phyloP scores from a whole-genome alignment of 2,113 vertebrate species.

The Lophochroa leadbeateri region DNA sequence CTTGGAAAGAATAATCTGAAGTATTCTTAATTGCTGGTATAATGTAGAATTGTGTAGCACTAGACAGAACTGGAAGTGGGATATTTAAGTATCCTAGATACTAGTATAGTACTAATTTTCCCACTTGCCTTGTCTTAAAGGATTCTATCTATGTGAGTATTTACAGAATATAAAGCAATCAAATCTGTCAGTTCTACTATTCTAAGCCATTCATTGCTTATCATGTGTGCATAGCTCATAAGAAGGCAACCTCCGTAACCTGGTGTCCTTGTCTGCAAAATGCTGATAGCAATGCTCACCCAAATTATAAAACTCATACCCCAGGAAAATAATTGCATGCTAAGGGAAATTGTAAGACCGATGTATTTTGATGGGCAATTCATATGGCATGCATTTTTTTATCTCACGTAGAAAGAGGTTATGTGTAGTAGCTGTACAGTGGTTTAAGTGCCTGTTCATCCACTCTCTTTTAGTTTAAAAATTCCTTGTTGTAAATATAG shows the following conservation, averaged over 20 bases:
- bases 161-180: not conserved
- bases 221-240: not conserved
- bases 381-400: not conserved
- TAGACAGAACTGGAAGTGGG: not conserved
- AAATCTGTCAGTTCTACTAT: not conserved
- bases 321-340: not conserved
- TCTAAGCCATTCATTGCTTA: not conserved
- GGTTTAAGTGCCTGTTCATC: not conserved
- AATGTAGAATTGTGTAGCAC: not conserved
- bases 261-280: constrained; percentile 6
- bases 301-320: not conserved
- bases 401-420: not conserved
- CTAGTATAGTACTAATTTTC: not conserved
- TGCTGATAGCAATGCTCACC: not conserved
- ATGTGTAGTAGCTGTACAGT: not conserved
- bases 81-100: not conserved
- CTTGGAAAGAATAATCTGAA: not conserved
- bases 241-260: not conserved
- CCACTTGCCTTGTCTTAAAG: not conserved
- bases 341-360: not conserved
- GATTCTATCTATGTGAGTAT: not conserved
- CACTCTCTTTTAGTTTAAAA: not conserved
- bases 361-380: not conserved
- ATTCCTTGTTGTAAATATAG: not conserved
- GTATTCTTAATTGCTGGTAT: not conserved